Conservation (phyloP, 2,113 vertebrate genomes). For the Chauna torquata region DNA sequence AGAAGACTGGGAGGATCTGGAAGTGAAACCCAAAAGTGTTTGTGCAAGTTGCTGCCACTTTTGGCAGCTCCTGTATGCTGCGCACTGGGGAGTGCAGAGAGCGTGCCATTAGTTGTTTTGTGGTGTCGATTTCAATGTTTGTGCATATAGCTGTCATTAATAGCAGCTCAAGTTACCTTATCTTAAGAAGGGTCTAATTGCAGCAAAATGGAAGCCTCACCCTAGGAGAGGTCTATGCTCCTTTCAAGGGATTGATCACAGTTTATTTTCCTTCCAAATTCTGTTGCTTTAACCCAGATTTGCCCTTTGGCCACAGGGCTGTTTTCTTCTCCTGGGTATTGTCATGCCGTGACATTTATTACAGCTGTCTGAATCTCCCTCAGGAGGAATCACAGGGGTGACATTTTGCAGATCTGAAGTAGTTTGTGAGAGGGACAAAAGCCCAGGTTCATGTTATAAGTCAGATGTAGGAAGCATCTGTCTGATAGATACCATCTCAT, state of each 20-base stretch:
- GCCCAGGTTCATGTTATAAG: background rate
- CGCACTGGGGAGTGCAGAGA: background rate
- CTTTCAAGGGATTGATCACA: background rate
- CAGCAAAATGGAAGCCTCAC: background rate
- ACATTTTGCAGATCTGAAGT: background rate
- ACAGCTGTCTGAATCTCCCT: background rate
- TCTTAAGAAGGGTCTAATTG: background rate
- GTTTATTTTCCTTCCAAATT: background rate
- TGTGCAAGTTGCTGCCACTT: background rate
- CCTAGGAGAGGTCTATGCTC: background rate
- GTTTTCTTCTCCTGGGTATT: background rate
- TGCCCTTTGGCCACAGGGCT: background rate
- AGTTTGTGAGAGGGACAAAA: background rate
- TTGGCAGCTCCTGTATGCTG: background rate
- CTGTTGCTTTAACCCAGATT: background rate
- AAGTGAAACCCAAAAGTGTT: background rate
- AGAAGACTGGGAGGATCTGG: background rate
- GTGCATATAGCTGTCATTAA: background rate
- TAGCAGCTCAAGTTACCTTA: background rate
- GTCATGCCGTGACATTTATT: background rate
- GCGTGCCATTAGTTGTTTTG: rapidly evolving
- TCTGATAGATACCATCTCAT: too few relatives aligned
- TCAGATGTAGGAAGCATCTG: background rate
- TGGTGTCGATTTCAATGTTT: background rate
- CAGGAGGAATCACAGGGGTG: background rate